Percentiles rank a stretch among this genome's conserved stretches.
These are phyloP conservation scores for Myiopsitta monachus DNA, from an alignment of 2,113 vertebrate genomes.

Conservation along the genomic window DNA sequence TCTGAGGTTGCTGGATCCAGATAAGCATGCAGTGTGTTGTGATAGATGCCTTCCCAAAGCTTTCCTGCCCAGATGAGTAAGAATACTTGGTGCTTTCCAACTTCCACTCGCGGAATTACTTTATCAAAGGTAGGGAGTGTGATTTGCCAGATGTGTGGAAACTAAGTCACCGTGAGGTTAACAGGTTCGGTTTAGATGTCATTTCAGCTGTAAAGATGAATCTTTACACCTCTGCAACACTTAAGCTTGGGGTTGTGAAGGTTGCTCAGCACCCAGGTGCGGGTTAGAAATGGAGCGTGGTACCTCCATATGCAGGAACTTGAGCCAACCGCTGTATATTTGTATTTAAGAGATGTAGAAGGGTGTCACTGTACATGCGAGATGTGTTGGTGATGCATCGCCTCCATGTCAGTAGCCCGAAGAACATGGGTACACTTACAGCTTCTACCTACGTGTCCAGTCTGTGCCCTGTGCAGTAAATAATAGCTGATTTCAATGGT, in stretches of 20 bases:
- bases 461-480: neutral
- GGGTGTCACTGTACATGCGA: rapidly evolving
- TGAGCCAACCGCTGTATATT: neutral
- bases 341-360: neutral
- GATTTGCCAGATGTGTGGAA: neutral
- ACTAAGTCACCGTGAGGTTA: neutral
- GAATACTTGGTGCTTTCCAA: neutral
- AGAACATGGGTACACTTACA: neutral
- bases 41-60: neutral
- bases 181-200: neutral
- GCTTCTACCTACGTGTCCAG: neutral
- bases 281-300: neutral
- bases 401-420: neutral
- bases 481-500: neutral
- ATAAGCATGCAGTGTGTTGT: neutral
- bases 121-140: neutral
- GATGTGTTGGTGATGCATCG: neutral
- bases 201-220: neutral
- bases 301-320: neutral
- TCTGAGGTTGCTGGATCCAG: neutral
- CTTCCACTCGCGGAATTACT: neutral
- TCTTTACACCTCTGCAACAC: neutral
- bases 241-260: neutral
- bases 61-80: neutral
- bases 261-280: neutral